Percentiles rank a stretch among this genome's conserved stretches.
These are phyloP conservation scores for Hemicordylus capensis DNA, from an alignment of 2,113 vertebrate species.

Conservation along the genomic window DNA sequence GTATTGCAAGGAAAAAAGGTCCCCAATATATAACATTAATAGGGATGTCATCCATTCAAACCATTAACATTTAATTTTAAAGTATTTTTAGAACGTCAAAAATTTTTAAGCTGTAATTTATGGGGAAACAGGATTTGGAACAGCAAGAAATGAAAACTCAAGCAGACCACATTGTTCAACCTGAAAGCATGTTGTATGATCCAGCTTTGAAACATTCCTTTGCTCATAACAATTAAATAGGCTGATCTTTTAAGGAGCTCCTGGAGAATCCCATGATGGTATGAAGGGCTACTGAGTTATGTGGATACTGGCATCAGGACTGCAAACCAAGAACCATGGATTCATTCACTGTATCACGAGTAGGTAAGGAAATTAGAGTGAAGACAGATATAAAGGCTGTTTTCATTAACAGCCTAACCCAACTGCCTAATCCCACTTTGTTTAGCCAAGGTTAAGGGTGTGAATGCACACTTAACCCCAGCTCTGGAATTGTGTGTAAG, in stretches of 20 bases:
- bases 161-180: background rate
- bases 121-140: constrained; percentile 28
- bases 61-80: no score
- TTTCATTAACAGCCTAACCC: no score
- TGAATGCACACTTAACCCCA: no score
- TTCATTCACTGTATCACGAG: background rate
- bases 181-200: background rate
- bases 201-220: background rate
- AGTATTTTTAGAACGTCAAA: background rate
- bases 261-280: fast-evolving
- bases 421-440: no score
- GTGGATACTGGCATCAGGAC: background rate
- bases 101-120: background rate
- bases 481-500: no score
- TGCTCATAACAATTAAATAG: constrained; percentile 14
- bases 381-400: background rate
- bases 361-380: background rate
- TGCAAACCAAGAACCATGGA: background rate
- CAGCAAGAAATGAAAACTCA: background rate
- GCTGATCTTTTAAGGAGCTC: background rate
- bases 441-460: no score
- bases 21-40: no score
- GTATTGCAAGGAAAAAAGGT: no score
- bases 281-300: background rate
- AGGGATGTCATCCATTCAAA: no score